Base-by-base conservation (phyloP, 2,797 vertebrate genomes). In the Oryzias dopingdopingensis region DNA sequence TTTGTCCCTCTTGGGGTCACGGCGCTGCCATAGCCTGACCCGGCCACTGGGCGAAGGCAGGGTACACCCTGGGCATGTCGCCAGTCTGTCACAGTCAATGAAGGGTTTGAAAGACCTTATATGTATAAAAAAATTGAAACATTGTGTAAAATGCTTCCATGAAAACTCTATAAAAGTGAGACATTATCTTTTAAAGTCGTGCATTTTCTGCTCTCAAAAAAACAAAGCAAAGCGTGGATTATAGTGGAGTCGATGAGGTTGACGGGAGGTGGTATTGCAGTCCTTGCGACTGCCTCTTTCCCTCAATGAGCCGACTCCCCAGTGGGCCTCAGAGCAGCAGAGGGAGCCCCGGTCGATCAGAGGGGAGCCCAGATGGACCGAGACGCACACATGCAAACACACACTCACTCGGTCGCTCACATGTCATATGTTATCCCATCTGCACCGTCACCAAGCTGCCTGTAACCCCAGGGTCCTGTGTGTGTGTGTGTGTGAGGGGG, bases 371-470 rank as follows among this genome's bases (percentile, higher is more conserved):
- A 93, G 91, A 93, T 92, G 92, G 91, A 91, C 81, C 5, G 69
- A 80, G 52, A 77, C 8, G 16, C 77, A 85, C 56, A 49, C 49
- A 67, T n/a, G 8, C 54, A 16, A 41, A 64, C 59, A 52, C 67
- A 64, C 72, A 69, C 78, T 32, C 70, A 58, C 76, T 79, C 79
- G 81, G 72, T 81, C 82, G 81, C 88, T 92, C 90, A 89, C 89
- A 88, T 92, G 92, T 93, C 92, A 93, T 93, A 93, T 93, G 91
- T 90, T 92, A 88, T 91, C 92, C 92, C 92, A 92, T 92, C 92
- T 93, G 92, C 87, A 91, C 87, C 65, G 82, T 90, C 88, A 91
- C 90, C 87, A 87, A 89, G 88, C 86, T 86, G 87, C 87, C 88
- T 86, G 80, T 84, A 91, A 92, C 91, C 91, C 90, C 81, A 82